Percentiles rank a stretch among this genome's conserved stretches.
Conservation (phyloP, 2,888 invertebrate species). For the Cheilosia impressa region DNA sequence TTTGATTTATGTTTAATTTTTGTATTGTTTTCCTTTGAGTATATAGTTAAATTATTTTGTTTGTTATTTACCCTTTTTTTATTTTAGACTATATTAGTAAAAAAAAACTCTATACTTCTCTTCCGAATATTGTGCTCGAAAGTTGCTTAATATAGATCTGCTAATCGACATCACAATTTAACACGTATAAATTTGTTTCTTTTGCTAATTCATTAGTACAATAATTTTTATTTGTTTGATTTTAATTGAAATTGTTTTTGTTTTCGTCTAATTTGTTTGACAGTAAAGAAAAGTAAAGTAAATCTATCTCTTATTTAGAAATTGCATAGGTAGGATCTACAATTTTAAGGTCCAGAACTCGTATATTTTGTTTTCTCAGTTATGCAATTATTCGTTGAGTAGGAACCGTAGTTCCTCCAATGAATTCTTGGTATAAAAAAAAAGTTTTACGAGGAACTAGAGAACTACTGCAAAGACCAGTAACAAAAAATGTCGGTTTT, state of each 20-base stretch:
- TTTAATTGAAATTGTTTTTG: constrained; percentile 5
- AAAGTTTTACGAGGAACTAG: too few relatives aligned
- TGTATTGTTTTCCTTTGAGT: constrained; percentile 46
- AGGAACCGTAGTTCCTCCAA: too few relatives aligned
- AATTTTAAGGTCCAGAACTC: too few relatives aligned
- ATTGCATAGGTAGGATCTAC: too few relatives aligned
- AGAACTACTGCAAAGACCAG: too few relatives aligned
- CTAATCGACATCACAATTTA: constrained; percentile 55
- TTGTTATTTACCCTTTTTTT: constrained; percentile 34
- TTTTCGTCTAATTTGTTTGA: background rate
- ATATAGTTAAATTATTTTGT: constrained; percentile 31
- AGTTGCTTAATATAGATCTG: constrained; percentile 72
- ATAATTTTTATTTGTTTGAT: constrained; percentile 1
- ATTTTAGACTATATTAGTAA: constrained; percentile 31
- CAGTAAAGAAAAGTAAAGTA: too few relatives aligned
- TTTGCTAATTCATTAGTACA: constrained; percentile 3
- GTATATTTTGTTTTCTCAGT: too few relatives aligned
- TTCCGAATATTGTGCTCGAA: constrained; percentile 73
- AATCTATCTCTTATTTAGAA: too few relatives aligned
- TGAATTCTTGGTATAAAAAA: too few relatives aligned
- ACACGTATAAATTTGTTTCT: constrained; percentile 30
- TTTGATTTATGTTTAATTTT: constrained; percentile 45
- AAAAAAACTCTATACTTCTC: constrained; percentile 17
- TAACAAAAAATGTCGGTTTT: too few relatives aligned
- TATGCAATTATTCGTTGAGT: too few relatives aligned